phyloP scores from a whole-genome alignment of 2,888 invertebrate genomes.

The Apamea crenata region DNA sequence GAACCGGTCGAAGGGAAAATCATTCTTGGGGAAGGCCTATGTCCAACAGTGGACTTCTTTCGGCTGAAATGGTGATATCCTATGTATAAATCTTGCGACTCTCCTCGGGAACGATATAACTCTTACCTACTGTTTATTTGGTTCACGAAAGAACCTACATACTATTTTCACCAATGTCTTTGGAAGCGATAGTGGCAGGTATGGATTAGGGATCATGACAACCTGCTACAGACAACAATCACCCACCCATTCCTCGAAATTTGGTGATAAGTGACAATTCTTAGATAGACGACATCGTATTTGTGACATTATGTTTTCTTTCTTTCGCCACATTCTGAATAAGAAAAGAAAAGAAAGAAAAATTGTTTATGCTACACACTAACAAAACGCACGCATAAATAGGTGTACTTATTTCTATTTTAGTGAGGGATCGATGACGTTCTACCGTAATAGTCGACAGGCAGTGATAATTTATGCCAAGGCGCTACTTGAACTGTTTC shows the following conservation, averaged over 20 bases:
- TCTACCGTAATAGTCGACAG: not conserved
- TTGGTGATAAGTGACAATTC: not conserved
- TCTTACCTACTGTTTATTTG: too few species aligned
- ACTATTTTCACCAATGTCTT: not conserved
- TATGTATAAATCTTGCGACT: not conserved
- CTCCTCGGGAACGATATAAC: not conserved
- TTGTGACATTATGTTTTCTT: not conserved
- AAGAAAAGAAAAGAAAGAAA: too few species aligned
- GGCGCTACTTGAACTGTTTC: not conserved
- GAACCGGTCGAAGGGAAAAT: too few species aligned
- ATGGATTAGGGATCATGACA: not conserved
- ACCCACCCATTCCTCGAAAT: not conserved
- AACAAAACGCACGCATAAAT: not conserved
- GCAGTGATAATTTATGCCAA: not conserved
- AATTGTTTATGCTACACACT: not conserved
- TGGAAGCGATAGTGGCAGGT: not conserved
- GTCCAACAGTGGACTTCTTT: too few species aligned
- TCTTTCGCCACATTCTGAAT: not conserved
- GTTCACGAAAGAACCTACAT: not conserved
- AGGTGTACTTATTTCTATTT: constrained; percentile 28
- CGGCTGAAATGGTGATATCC: too few species aligned
- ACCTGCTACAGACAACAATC: not conserved
- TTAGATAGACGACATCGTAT: not conserved
- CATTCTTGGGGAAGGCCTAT: too few species aligned
- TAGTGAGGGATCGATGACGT: constrained; percentile 11